phyloP scores from a whole-genome alignment of 2,888 invertebrate species.

The Drosophila kanekoi region DNA sequence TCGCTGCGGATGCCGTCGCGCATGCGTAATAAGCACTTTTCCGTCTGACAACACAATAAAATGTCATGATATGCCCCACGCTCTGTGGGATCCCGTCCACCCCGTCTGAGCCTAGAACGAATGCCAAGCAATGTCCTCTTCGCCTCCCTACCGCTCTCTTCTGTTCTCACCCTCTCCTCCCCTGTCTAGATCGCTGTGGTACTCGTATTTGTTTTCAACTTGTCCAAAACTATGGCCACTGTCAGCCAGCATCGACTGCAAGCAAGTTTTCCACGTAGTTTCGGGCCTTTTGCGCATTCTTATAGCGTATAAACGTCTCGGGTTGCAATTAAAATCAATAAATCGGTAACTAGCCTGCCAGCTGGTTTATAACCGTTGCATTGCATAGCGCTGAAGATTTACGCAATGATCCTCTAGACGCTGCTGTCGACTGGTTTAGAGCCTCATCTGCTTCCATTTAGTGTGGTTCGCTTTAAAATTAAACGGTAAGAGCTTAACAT shows the following conservation, averaged over 20 bases:
- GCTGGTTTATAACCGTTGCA: conserved; percentile 76
- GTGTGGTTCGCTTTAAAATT: conserved; percentile 49
- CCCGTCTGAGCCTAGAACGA: conserved; percentile 25
- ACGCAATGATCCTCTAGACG: conserved; percentile 26
- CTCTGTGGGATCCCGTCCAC: conserved; percentile 66
- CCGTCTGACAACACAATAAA: conserved; percentile 84
- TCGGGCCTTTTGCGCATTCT: conserved; percentile 71
- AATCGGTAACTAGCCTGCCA: conserved; percentile 78
- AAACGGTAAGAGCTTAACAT: conserved; percentile 62
- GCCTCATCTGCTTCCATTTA: conserved; percentile 14
- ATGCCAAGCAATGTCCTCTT: conserved; percentile 24
- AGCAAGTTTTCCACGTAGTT: conserved; percentile 39
- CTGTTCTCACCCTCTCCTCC: background rate
- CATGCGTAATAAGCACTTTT: conserved; percentile 85
- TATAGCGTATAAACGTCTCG: conserved; percentile 82
- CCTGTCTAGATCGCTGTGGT: background rate
- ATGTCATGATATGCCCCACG: conserved; percentile 84
- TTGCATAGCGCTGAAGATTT: conserved; percentile 53
- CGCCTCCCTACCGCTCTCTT: background rate
- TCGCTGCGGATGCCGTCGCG: conserved; percentile 67
- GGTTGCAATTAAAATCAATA: conserved; percentile 84
- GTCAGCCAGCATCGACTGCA: conserved; percentile 43
- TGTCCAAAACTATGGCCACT: conserved; percentile 71
- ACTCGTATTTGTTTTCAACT: conserved; percentile 64
- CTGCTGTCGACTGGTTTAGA: conserved; percentile 33